A percentile compares a stretch with the other conserved stretches of the same genome.
Conservation (phyloP, 2,797 vertebrate genomes). For the Myripristis murdjan region DNA sequence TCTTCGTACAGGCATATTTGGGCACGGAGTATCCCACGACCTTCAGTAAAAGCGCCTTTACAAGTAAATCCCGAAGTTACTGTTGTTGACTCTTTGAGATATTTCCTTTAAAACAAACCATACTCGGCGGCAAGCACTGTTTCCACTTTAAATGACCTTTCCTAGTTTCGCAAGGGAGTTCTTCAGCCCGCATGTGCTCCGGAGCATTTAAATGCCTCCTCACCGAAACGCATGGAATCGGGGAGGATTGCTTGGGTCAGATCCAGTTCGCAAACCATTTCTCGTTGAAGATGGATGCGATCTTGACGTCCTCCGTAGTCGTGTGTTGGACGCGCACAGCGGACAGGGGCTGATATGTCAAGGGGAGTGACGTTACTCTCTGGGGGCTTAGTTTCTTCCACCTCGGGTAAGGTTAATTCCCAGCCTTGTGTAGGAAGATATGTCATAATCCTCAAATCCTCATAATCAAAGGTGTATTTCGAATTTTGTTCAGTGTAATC, state of each 20-base stretch:
- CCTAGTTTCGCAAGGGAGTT: slow-evolving; percentile 63
- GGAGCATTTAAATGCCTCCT: slow-evolving; percentile 71
- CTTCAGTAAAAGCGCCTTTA: slow-evolving; percentile 79
- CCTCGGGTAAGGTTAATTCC: slow-evolving; percentile 84
- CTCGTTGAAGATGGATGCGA: slow-evolving; percentile 86
- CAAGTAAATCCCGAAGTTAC: slow-evolving; percentile 87
- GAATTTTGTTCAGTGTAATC: not conserved
- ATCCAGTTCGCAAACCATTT: slow-evolving; percentile 87
- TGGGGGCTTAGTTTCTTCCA: slow-evolving; percentile 86
- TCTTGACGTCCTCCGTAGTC: slow-evolving; percentile 83
- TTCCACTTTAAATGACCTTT: slow-evolving; percentile 84
- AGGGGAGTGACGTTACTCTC: slow-evolving; percentile 83
- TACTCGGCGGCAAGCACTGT: slow-evolving; percentile 81
- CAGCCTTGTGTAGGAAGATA: slow-evolving; percentile 70
- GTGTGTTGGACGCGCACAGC: slow-evolving; percentile 78
- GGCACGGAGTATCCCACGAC: slow-evolving; percentile 70
- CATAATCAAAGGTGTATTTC: slow-evolving; percentile 21
- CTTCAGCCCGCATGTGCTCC: slow-evolving; percentile 71
- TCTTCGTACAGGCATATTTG: slow-evolving; percentile 98
- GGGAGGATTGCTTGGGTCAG: slow-evolving; percentile 78
- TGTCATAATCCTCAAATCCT: slow-evolving; percentile 33
- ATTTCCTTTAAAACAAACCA: slow-evolving; percentile 84
- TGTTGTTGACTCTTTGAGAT: slow-evolving; percentile 80
- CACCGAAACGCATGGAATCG: slow-evolving; percentile 77
- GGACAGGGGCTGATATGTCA: slow-evolving; percentile 83